Evolutionary conservation across 1,140 invertebrate species (phyloP), one percentile per base, ranked within the genome.

Genomic region (Hyles vespertilio): DNA sequence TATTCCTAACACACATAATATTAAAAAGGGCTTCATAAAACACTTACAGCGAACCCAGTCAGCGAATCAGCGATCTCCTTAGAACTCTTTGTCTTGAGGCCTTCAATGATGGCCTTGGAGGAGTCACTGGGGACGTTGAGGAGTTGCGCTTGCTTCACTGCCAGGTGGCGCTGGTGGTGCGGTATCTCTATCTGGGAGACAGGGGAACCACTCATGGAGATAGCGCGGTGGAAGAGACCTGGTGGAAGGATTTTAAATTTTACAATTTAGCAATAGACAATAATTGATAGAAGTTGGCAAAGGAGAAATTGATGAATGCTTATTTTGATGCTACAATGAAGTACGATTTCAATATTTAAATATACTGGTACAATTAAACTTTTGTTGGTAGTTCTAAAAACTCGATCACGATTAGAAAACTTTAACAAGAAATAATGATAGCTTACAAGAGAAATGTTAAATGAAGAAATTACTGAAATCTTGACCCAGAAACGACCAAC

Each of bases 191-290:
- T 60, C 33, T 78, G 67, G 10, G 60, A 65, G 2, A 68, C 67
- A 0, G 93, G 92, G 0, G 95, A 90, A 2, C 91, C 93, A 70
- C 93, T 93, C 89, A 93, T 91, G 2, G 92, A 89, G 51, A 94
- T 93, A 0, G 89, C 93, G 45, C 91, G 90, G 60, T 94, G 93
- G 67, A 94, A 95, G 0, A 95, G 78, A 12, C 91, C 89, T 91
- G 50, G 10, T 8, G 22, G 9, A n/a, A 47, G 5, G 10, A 8
- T 5, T 47, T 47, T 10, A 3, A 5, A 11, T 47, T n/a, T 11
- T 47, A 47, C 12, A 34, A 9, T 51, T 1, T 22, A 22, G 22
- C 22, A 22, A 22, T 22, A 22, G 22, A 22, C 22, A 22, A 22
- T 22, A 22, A 2, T 22, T 22, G 22, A 22, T 22, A 0, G 2